These are phyloP conservation scores for Aspidiotus rigidus DNA, from an alignment of 2,888 invertebrate species.

Conservation along the genomic window DNA sequence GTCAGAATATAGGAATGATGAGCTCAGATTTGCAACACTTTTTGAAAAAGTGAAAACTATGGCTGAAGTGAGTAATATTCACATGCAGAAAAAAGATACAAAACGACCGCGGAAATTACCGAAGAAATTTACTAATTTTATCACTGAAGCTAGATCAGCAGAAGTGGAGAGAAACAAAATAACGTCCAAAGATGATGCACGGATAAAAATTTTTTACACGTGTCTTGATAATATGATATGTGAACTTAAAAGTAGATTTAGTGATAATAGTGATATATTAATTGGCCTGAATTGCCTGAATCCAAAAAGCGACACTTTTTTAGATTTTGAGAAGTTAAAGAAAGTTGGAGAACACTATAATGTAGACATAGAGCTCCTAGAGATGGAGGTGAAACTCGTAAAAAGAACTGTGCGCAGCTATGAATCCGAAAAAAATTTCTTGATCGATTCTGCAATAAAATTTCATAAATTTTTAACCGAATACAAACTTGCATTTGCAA, in stretches of 20 bases:
- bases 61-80: neutral
- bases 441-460: constrained; percentile 1
- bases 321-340: constrained; percentile 4
- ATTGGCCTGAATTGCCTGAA: constrained; percentile 17
- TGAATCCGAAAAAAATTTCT: constrained; percentile 4
- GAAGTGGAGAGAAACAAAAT: neutral
- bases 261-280: constrained; percentile 6
- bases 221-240: constrained; percentile 7
- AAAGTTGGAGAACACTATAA: neutral
- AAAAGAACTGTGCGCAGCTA: constrained; percentile 9
- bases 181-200: neutral
- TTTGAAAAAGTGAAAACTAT: neutral
- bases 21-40: neutral
- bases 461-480: constrained; percentile 7
- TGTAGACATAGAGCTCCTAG: neutral
- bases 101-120: constrained; percentile 3
- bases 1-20: neutral
- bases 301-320: constrained; percentile 14
- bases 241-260: constrained; percentile 13
- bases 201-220: neutral
- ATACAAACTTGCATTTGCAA: constrained; percentile 14
- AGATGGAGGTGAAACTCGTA: constrained; percentile 8
- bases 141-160: constrained; percentile 6
- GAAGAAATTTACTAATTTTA: constrained; percentile 11
- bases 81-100: neutral